Evolutionary conservation across 2,888 invertebrate genomes (phyloP), one percentile per base, ranked within the genome.

Genomic region (Metallyticus violacea): DNA sequence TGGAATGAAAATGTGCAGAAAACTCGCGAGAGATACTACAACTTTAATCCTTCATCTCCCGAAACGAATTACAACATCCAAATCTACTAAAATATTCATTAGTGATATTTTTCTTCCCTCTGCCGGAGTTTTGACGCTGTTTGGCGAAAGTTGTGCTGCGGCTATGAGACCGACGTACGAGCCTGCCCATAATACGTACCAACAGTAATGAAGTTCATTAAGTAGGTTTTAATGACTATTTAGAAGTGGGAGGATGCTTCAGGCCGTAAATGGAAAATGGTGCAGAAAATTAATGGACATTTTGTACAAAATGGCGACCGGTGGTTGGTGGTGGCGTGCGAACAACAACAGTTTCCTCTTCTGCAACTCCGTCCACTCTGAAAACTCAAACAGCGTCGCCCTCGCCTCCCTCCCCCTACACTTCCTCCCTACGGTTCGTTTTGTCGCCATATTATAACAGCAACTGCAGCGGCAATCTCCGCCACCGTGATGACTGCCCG

Each of bases 261-360:
- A 83, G 77, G 83, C 28, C 77, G 77, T 83, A 83, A 83, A 83
- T 83, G 83, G 83, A 77, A 83, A 83, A 83, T 83, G 83, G 83
- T 77, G 83, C 83, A 83, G 83, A 83, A 83, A 83, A 83, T 83
- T 83, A 83, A 83, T 83, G 83, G 77, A 28, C 83, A 83, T 83
- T 83, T 83, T 76, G 83, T 83, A 83, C 62, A 77, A 83, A 83
- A 83, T 77, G 77, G 83, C 28, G 77, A 83, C 28, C 83, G 77
- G n/a, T n/a, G n/a, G n/a, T n/a, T n/a, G n/a, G n/a, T n/a, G n/a
- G n/a, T n/a, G n/a, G 83, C 28, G 77, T 83, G 83, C 22, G 83
- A 62, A 62, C 40, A 62, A 62, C 40, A 62, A n/a, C 40, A 25
- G 9, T 28, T 5, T 83, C n/a, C 27, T 28, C 77, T 26, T 26